Evolutionary conservation across 2,888 invertebrate species (phyloP).

Genomic region (Myopa testacea): DNA sequence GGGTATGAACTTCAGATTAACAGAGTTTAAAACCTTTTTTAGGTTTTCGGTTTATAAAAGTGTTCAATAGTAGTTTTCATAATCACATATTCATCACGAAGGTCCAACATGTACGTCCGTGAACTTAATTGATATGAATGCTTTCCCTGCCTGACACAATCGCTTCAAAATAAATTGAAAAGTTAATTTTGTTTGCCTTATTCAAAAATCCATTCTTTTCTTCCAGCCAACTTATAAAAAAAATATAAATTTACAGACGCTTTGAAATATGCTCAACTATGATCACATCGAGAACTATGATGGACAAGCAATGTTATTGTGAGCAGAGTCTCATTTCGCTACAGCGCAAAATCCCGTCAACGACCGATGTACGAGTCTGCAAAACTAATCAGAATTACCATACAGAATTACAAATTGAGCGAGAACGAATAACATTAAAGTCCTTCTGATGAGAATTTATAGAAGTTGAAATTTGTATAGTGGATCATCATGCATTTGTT

Average conservation of each 20-base stretch:
- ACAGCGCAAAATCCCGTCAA: too few species aligned
- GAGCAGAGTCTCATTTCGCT: too few species aligned
- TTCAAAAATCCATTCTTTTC: not conserved
- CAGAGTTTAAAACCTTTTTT: too few species aligned
- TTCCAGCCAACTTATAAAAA: too few species aligned
- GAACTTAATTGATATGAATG: slow-evolving; percentile 12
- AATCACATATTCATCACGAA: not conserved
- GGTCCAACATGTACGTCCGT: not conserved
- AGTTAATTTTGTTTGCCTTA: not conserved
- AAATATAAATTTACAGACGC: too few species aligned
- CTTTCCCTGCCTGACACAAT: not conserved
- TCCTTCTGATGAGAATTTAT: slow-evolving; percentile 19
- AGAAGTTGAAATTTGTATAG: not conserved
- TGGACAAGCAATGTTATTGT: too few species aligned
- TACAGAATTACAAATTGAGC: not conserved
- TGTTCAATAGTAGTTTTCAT: too few species aligned
- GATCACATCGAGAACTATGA: too few species aligned
- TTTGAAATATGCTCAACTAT: too few species aligned
- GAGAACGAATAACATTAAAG: not conserved
- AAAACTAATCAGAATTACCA: not conserved
- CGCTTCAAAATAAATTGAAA: not conserved
- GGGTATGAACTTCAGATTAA: too few species aligned
- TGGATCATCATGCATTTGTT: too few species aligned
- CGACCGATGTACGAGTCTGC: not conserved
- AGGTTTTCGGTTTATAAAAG: too few species aligned